These are phyloP conservation scores for Pecten maximus DNA, from an alignment of 2,888 invertebrate species.

Conservation along the genomic window DNA sequence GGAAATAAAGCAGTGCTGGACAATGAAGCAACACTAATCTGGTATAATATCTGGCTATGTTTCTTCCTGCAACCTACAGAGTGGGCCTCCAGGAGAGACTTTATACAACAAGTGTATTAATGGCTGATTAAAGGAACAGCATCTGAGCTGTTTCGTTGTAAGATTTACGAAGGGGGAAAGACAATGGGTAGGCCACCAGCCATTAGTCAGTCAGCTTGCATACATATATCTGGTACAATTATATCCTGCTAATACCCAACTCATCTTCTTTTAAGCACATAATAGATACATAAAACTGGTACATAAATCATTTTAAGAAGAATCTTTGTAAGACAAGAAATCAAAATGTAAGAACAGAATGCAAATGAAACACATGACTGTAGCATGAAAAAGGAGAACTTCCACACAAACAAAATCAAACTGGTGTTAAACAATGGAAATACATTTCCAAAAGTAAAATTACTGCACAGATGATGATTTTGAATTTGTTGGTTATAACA, in stretches of 20 bases:
- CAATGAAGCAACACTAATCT: neutral
- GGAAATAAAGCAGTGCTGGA: neutral
- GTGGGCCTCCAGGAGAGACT: neutral
- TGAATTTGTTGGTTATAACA: neutral
- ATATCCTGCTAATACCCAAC: neutral
- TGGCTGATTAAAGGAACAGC: neutral
- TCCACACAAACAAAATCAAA: neutral
- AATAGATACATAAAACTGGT: neutral
- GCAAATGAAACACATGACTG: conserved; percentile 23
- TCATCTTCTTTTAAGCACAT: neutral
- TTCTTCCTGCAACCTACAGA: neutral
- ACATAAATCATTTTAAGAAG: neutral
- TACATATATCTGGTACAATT: neutral
- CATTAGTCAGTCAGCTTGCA: neutral
- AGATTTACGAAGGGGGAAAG: too few species aligned
- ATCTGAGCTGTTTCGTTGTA: too few species aligned
- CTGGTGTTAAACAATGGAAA: neutral
- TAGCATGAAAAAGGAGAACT: neutral
- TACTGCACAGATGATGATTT: neutral
- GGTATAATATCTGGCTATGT: neutral
- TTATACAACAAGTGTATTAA: neutral
- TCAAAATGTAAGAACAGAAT: neutral
- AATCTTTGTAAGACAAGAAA: neutral
- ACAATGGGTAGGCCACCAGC: too few species aligned
- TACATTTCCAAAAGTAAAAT: neutral